Conservation (phyloP, 2,797 vertebrate genomes). For the Toxotes lorentzi region DNA sequence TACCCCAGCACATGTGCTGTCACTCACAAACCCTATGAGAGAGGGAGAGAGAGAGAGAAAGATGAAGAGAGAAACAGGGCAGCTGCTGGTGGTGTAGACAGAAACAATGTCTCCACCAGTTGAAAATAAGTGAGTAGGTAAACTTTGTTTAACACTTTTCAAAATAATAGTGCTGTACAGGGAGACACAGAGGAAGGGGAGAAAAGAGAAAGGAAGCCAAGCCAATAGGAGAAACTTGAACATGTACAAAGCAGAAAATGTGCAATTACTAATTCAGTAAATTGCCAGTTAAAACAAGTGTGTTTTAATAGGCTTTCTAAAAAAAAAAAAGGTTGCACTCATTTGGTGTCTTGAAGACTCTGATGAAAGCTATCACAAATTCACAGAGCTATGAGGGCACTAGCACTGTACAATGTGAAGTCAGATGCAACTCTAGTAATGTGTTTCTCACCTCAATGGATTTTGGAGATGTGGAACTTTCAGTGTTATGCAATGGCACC, state of each 20-base stretch:
- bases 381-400: neutral
- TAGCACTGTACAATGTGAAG: neutral
- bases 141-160: slow-evolving; percentile 41
- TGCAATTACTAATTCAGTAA: neutral
- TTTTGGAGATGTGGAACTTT: slow-evolving; percentile 29
- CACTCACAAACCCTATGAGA: slow-evolving; percentile 72
- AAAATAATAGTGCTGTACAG: neutral
- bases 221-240: neutral
- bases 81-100: slow-evolving; percentile 80
- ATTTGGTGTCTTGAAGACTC: neutral
- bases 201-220: neutral
- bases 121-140: slow-evolving; percentile 22
- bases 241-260: neutral
- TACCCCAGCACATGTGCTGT: slow-evolving; percentile 85
- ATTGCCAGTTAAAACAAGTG: neutral
- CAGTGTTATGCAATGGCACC: neutral
- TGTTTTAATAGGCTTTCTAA: neutral
- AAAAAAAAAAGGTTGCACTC: neutral
- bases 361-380: neutral
- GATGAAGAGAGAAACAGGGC: slow-evolving; percentile 72
- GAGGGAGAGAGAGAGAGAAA: slow-evolving; percentile 30
- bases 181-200: neutral
- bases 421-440: neutral
- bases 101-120: slow-evolving; percentile 55
- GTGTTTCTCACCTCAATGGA: neutral